Evolutionary conservation across 2,797 vertebrate species (phyloP).

Genomic region (Hypotaenidia okinawae): DNA sequence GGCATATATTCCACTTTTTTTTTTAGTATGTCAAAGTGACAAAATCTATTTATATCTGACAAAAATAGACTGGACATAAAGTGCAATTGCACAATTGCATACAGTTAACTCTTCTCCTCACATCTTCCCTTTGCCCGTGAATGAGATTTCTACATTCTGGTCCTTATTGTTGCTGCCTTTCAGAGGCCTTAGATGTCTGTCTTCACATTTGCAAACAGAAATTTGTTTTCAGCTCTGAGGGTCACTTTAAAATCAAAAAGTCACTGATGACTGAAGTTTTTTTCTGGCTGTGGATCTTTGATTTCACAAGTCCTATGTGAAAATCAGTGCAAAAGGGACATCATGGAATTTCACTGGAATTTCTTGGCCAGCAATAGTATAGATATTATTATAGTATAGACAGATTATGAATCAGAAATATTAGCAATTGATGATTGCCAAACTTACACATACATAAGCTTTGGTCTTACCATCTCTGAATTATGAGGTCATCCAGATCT

Average conservation of each 20-base stretch:
- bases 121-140: background rate
- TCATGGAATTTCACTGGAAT: background rate
- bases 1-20: background rate
- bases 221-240: conserved; percentile 37
- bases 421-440: background rate
- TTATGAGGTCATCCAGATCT: background rate
- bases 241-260: background rate
- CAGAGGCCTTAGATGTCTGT: background rate
- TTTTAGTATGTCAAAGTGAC: background rate
- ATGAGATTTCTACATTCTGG: conserved; percentile 17
- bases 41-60: background rate
- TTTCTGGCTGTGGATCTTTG: background rate
- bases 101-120: background rate
- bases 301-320: background rate
- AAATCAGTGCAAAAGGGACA: background rate
- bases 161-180: background rate
- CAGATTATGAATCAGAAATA: background rate
- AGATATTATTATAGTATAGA: background rate
- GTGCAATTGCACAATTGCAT: background rate
- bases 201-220: background rate
- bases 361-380: background rate
- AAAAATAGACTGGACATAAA: background rate
- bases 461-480: background rate
- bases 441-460: background rate
- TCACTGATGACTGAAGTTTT: background rate